Conservation (phyloP, 2,888 invertebrate species). For the Eupithecia insigniata region DNA sequence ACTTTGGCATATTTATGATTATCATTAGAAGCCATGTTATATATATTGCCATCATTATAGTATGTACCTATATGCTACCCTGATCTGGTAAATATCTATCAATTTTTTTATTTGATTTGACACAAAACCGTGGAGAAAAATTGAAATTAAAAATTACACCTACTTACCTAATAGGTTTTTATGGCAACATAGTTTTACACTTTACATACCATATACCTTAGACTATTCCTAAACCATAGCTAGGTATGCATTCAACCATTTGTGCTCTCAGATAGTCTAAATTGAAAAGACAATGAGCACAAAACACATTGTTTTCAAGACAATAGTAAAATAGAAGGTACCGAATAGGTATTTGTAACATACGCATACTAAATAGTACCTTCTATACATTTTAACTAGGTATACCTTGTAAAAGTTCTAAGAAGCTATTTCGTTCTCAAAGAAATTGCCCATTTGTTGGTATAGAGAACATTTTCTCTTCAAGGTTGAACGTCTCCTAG, state of each 20-base stretch:
- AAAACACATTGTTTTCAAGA: constrained; percentile 14
- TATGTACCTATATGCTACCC: too few species aligned
- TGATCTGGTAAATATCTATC: too few species aligned
- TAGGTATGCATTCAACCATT: not conserved
- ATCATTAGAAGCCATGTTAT: too few species aligned
- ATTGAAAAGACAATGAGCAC: constrained; percentile 6
- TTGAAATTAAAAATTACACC: not conserved
- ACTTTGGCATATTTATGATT: too few species aligned
- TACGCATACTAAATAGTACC: not conserved
- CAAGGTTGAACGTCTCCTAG: constrained; percentile 5
- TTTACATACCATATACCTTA: too few species aligned
- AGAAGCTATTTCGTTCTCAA: constrained; percentile 17
- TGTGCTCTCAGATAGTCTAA: not conserved
- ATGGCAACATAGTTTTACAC: not conserved
- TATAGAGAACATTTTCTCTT: not conserved
- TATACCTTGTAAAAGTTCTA: constrained; percentile 12
- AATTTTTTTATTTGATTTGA: too few species aligned
- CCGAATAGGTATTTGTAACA: constrained; percentile 17
- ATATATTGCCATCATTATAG: too few species aligned
- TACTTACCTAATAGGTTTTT: too few species aligned
- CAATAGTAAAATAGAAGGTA: constrained; percentile 9
- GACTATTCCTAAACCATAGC: not conserved
- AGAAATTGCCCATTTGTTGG: constrained; percentile 11
- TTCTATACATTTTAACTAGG: not conserved
- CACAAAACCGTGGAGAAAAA: too few species aligned